phyloP scores from a whole-genome alignment of 2,888 invertebrate genomes.

The Hemistola chrysoprasaria region DNA sequence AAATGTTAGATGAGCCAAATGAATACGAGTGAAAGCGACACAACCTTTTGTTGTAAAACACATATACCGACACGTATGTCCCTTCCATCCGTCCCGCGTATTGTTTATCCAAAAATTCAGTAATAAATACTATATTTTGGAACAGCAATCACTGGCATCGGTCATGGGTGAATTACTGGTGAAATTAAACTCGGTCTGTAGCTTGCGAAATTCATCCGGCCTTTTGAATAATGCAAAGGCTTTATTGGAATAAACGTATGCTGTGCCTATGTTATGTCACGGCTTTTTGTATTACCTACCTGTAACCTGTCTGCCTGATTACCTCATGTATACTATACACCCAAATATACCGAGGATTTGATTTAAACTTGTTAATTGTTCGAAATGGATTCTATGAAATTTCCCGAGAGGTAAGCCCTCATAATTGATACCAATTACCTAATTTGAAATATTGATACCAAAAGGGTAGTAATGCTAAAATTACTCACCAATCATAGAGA shows the following conservation, averaged over 20 bases:
- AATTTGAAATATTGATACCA: no score
- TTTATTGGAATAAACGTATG: constrained; percentile 60
- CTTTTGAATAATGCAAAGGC: constrained; percentile 75
- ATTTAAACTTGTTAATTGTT: no score
- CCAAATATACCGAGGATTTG: no score
- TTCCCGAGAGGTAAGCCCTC: no score
- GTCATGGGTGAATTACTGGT: constrained; percentile 60
- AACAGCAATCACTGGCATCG: constrained; percentile 46
- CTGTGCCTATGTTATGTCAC: constrained; percentile 10
- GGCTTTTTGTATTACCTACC: no score
- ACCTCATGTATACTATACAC: no score
- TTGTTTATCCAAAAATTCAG: constrained; percentile 43
- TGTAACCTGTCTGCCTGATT: no score
- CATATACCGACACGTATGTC: constrained; percentile 16
- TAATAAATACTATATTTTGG: constrained; percentile 55
- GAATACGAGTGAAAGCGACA: constrained; percentile 18
- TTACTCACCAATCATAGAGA: no score
- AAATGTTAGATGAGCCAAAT: constrained; percentile 7
- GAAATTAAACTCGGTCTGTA: constrained; percentile 64
- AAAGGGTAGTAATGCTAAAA: no score
- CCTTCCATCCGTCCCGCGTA: constrained; percentile 17
- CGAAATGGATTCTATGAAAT: no score
- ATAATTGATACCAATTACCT: no score
- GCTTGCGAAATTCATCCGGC: constrained; percentile 62
- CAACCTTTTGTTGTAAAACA: constrained; percentile 17